A percentile compares a stretch with the other conserved stretches of the same genome.
These are phyloP conservation scores for Bolborhynchus lineola DNA, from an alignment of 2,113 vertebrate species.

Conservation along the genomic window DNA sequence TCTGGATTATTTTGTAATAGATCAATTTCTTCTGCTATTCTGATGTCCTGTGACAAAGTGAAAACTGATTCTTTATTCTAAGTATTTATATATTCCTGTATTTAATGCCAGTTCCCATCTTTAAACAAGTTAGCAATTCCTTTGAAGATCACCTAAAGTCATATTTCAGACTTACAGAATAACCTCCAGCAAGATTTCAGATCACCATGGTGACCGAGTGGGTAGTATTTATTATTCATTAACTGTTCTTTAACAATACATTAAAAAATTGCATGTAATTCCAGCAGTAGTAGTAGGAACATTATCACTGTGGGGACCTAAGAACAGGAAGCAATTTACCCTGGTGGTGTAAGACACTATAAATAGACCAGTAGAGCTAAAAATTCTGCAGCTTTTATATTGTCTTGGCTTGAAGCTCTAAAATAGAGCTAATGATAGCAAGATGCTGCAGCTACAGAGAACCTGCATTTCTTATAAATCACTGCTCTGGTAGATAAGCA, in stretches of 20 bases:
- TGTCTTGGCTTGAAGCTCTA: constrained; percentile 7
- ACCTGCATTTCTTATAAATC: not conserved
- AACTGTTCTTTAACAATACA: not conserved
- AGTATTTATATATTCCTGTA: too few species aligned
- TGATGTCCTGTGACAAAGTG: not conserved
- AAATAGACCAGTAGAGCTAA: constrained; percentile 50
- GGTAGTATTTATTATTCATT: not conserved
- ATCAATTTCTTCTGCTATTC: not conserved
- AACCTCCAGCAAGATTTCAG: not conserved
- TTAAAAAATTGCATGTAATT: not conserved
- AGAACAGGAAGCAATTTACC: constrained; percentile 3
- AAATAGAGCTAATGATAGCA: not conserved
- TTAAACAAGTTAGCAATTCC: not conserved
- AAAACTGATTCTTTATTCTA: not conserved
- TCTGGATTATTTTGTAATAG: not conserved
- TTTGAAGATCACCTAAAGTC: not conserved
- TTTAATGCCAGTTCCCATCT: not conserved
- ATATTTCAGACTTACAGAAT: not conserved
- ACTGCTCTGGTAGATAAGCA: not conserved
- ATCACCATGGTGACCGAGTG: constrained; percentile 2
- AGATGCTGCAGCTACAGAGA: not conserved
- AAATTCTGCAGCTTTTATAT: constrained; percentile 10
- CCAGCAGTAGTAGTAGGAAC: constrained; percentile 38
- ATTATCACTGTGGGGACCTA: constrained; percentile 2
- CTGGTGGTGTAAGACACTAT: not conserved